Evolutionary conservation across 2,888 invertebrate species (phyloP), one percentile per base, ranked within the genome.

Genomic region (Pomacea canaliculata): DNA sequence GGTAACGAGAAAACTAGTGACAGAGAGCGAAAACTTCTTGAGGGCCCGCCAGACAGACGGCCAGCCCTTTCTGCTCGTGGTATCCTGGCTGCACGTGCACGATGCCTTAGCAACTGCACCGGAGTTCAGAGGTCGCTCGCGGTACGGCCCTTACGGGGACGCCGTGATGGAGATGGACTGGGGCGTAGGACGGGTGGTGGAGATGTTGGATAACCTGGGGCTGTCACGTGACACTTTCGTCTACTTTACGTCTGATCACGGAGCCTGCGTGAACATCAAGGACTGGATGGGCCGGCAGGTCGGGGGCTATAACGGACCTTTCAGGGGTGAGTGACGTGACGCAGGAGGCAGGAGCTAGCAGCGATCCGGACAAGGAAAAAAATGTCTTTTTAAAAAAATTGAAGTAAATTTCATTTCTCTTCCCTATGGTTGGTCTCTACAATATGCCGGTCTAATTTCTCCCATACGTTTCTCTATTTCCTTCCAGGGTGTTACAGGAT

Each of bases 51-150:
- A 72, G 23, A 23, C 23, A 23, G 79, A 79, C 19, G 73, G 83
- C 49, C 80, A 81, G 16, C 92, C 92, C 8, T 92, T 92, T 84
- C 87, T 92, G 75, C 88, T 92, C 71, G 87, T 91, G 73, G 88
- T 92, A 83, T 90, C 91, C 1, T 92, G 91, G 85, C 87, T 89
- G 88, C 94, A 95, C 93, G 94, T 94, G 82, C 94, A 94, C 91
- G 93, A 94, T 77, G 94, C 94, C 76, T 92, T 94, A 80, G 92
- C 93, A 85, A 93, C 93, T 66, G 90, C 93, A 81, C 92, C 93
- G 86, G 91, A 92, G 69, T 92, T 92, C 82, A 78, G 81, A 27
- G 63, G 63, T 23, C 63, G 63, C 63, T 63, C 63, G 46, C 82
- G 80, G 49, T 87, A 91, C 85, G 92, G 92, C 27, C 86, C 88